Percentiles rank a stretch among this genome's conserved stretches.
Evolutionary conservation across 2,797 vertebrate species (phyloP).

Genomic region (Paedocypris micromegethes): DNA sequence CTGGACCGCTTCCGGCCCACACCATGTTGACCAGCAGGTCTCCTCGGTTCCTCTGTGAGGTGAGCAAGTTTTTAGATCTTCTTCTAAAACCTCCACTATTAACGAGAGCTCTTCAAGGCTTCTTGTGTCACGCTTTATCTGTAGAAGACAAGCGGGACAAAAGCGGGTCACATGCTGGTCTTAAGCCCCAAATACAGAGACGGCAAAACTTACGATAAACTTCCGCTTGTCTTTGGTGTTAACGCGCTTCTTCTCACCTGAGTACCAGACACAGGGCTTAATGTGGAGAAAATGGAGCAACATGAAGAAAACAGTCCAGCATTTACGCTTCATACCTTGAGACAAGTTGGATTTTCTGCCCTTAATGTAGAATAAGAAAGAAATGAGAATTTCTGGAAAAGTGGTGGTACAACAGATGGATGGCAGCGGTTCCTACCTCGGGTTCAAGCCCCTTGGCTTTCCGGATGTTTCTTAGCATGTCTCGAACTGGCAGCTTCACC

Average conservation of each 20-base stretch:
- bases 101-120: slow-evolving; percentile 77
- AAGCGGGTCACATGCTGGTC: neutral
- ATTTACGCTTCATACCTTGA: slow-evolving; percentile 51
- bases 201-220: slow-evolving; percentile 59
- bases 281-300: neutral
- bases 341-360: slow-evolving; percentile 45
- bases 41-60: slow-evolving; percentile 2
- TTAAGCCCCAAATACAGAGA: neutral
- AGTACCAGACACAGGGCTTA: slow-evolving; percentile 15
- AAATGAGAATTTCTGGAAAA: neutral
- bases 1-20: neutral
- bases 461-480: slow-evolving; percentile 73
- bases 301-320: neutral
- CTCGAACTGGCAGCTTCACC: slow-evolving; percentile 80
- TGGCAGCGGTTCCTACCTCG: slow-evolving; percentile 56
- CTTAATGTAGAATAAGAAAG: slow-evolving; percentile 40
- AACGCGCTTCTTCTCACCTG: slow-evolving; percentile 67
- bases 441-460: slow-evolving; percentile 64
- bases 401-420: neutral
- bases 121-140: slow-evolving; percentile 61
- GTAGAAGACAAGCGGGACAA: slow-evolving; percentile 25
- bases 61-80: slow-evolving; percentile 66
- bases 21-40: slow-evolving; percentile 9
- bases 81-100: slow-evolving; percentile 79
- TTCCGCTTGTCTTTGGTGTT: slow-evolving; percentile 60